Conservation (phyloP, 2,113 vertebrate genomes). For the Microcebus ravelobensis region DNA sequence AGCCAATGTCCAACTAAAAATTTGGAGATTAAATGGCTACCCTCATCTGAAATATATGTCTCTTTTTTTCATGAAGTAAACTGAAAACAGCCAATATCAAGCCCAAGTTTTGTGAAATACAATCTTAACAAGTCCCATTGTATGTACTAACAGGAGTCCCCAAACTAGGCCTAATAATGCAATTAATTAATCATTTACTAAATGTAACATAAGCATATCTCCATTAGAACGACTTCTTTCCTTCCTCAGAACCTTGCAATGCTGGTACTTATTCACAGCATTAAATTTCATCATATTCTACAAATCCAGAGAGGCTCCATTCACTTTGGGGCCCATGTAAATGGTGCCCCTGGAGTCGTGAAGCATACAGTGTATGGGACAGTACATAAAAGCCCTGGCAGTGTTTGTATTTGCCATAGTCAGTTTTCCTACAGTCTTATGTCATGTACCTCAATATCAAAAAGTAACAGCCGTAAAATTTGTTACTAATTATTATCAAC, state of each 20-base stretch:
- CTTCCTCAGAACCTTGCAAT: not conserved
- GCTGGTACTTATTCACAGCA: not conserved
- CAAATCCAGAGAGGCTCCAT: not conserved
- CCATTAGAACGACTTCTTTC: not conserved
- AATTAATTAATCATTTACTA: not conserved
- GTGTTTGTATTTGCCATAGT: not conserved
- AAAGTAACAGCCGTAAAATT: conserved; percentile 34
- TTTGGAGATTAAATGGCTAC: not conserved
- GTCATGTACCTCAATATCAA: not conserved
- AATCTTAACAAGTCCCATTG: not conserved
- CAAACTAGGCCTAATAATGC: not conserved
- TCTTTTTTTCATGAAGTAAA: conserved; percentile 11
- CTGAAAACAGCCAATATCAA: not conserved
- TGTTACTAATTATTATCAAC: conserved; percentile 7
- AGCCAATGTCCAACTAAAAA: conserved; percentile 2
- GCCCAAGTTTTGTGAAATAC: not conserved
- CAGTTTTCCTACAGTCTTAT: not conserved
- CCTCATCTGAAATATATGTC: conserved; percentile 27
- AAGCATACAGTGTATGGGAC: not conserved
- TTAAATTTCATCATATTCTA: not conserved
- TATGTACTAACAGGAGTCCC: not conserved
- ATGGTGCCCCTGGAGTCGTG: not conserved
- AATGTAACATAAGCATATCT: not conserved
- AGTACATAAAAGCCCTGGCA: not conserved
- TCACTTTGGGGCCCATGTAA: not conserved